phyloP scores from a whole-genome alignment of 37 sponge, comb jelly and placozoan genomes.

The Geodia barretti region DNA sequence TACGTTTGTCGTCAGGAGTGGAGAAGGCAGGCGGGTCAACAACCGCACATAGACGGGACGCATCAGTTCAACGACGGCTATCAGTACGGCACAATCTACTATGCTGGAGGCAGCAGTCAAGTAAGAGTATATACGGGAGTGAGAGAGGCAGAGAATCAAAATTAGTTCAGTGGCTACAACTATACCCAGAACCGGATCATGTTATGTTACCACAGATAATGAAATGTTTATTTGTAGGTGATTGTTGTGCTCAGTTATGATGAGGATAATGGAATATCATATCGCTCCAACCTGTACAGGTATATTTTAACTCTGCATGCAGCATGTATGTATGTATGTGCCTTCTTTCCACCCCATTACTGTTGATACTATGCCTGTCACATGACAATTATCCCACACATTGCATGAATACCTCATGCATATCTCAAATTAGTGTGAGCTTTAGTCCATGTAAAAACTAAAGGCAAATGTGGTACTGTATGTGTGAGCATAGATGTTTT shows the following conservation, averaged over 20 bases:
- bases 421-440: background rate
- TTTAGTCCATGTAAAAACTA: too few relatives aligned
- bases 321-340: background rate
- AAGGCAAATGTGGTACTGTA: background rate
- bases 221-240: background rate
- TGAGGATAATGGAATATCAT: background rate
- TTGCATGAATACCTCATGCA: too few relatives aligned
- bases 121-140: conserved; percentile 25
- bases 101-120: conserved; percentile 44
- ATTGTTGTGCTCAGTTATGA: background rate
- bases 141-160: too few relatives aligned
- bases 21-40: too few relatives aligned
- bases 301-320: background rate
- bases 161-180: background rate
- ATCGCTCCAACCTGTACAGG: conserved; percentile 18
- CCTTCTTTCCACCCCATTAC: background rate
- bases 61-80: conserved; percentile 11
- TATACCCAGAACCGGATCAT: background rate
- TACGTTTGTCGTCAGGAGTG: too few relatives aligned
- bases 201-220: background rate
- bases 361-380: background rate
- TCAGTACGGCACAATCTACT: conserved; percentile 25
- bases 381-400: background rate
- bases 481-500: background rate
- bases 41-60: conserved; percentile 9